Evolutionary conservation across 2,797 vertebrate species (phyloP), one percentile per base, ranked within the genome.

Genomic region (Characodon lateralis): DNA sequence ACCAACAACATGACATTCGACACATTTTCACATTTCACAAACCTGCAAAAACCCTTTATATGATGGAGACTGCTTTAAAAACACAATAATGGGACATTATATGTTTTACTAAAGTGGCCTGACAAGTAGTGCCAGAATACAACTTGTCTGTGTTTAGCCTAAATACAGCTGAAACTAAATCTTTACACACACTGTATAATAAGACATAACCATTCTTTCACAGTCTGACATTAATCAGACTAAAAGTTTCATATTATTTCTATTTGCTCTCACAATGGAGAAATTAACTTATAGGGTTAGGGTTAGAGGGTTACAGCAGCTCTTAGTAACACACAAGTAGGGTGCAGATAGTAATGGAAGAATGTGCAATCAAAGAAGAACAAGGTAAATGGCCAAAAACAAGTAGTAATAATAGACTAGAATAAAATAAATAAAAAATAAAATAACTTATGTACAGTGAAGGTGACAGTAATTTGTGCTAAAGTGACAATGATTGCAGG

Each of bases 111-210:
- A 66, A 71, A 16, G 73, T 5, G 28, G 65, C 53, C 18, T 6
- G 0, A 80, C 79, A 59, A 35, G 82, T 70, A 43, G 3, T 82
- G 61, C 84, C 24, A 46, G 31, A 70, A 39, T 22, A 65, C 43
- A 63, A 3, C 6, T 41, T 20, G 43, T 14, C n/a, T 55, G 56
- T 12, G 9, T 18, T 39, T n/a, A 16, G 26, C 8, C 13, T n/a
- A 53, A 3, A 28, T 10, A 51, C 9, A 35, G 20, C 4, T 22
- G 18, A 65, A 39, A 18, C 7, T 1, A 9, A 65, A 65, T 65
- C 16, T 65, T 35, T 65, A 22, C 31, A 22, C 18, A 39, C 16
- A 20, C 61, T 20, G 18, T 10, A 22, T 35, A 61, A 66, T 39
- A 22, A 24, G 3, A 22, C 8, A 39, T 18, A 22, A 20, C 16